These are phyloP conservation scores for Brachypalpus laphriformis DNA, from an alignment of 2,888 invertebrate genomes.

Conservation along the genomic window DNA sequence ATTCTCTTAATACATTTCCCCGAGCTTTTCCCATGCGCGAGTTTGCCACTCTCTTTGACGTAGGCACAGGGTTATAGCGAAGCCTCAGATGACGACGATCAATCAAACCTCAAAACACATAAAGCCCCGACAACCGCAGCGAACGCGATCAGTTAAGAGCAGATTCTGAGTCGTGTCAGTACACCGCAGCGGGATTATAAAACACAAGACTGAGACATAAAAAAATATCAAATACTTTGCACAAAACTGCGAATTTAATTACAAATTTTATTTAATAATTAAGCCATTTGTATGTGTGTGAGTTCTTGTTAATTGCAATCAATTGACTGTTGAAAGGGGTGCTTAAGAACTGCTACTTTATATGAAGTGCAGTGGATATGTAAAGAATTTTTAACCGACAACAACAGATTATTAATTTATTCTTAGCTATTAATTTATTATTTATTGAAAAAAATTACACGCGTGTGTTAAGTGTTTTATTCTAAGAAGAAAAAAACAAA, in stretches of 20 bases:
- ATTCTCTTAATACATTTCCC: conserved; percentile 18
- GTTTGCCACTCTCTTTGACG: conserved; percentile 18
- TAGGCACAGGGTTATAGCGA: not conserved
- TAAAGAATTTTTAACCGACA: not conserved
- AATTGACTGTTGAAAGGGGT: conserved; percentile 31
- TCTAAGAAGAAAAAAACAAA: not conserved
- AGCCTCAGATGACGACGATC: conserved; percentile 35
- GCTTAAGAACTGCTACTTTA: not conserved
- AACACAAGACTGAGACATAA: conserved; percentile 25
- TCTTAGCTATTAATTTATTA: not conserved
- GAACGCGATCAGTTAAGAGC: conserved; percentile 62
- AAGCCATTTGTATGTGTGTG: conserved; percentile 58
- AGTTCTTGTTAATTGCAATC: conserved; percentile 51
- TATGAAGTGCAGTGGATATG: conserved; percentile 49
- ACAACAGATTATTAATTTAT: conserved; percentile 30
- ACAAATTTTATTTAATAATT: conserved; percentile 29
- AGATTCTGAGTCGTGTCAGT: conserved; percentile 54
- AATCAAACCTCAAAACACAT: conserved; percentile 50
- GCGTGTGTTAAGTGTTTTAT: conserved; percentile 29
- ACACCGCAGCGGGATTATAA: not conserved
- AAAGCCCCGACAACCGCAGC: conserved; percentile 45
- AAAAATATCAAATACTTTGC: not conserved
- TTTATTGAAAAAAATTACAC: not conserved
- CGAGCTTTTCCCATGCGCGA: conserved; percentile 31
- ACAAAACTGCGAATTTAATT: conserved; percentile 22